A percentile compares a stretch with the other conserved stretches of the same genome.
Evolutionary conservation across 2,888 invertebrate species (phyloP).

Genomic region (Cetonia aurata): DNA sequence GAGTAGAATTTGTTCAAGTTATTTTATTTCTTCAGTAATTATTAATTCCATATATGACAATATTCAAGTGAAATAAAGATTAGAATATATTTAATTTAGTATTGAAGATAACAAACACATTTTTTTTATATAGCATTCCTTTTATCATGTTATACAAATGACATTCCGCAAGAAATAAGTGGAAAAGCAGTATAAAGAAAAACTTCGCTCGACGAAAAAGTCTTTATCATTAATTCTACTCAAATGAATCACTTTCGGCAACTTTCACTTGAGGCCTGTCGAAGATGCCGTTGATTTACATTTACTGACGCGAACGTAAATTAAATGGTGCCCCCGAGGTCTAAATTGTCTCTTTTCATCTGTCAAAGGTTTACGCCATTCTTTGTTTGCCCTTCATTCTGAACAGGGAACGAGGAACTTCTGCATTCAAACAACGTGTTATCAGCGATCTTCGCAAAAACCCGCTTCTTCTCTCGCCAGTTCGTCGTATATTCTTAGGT

Average conservation of each 20-base stretch:
- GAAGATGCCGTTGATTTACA: constrained; percentile 34
- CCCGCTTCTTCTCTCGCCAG: not conserved
- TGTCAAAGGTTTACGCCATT: not conserved
- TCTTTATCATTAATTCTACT: constrained; percentile 15
- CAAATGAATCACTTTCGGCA: constrained; percentile 21
- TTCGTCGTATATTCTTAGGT: not conserved
- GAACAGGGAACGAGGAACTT: not conserved
- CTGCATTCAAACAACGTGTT: not conserved
- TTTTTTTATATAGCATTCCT: no score
- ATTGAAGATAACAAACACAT: no score
- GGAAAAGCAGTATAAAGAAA: no score
- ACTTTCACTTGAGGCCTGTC: constrained; percentile 22
- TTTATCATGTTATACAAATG: no score
- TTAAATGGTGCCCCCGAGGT: constrained; percentile 20
- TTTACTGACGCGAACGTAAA: constrained; percentile 32
- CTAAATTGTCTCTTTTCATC: constrained; percentile 20
- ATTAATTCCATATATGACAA: no score
- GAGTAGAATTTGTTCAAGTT: not conserved
- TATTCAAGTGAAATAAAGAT: no score
- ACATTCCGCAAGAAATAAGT: no score
- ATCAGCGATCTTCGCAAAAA: constrained; percentile 6
- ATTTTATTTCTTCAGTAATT: no score
- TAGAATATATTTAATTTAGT: no score
- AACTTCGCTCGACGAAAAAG: no score
- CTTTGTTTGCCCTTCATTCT: not conserved